Percentiles rank a stretch among this genome's conserved stretches.
phyloP scores from a whole-genome alignment of 1,140 invertebrate species.

The Saccostrea echinata region DNA sequence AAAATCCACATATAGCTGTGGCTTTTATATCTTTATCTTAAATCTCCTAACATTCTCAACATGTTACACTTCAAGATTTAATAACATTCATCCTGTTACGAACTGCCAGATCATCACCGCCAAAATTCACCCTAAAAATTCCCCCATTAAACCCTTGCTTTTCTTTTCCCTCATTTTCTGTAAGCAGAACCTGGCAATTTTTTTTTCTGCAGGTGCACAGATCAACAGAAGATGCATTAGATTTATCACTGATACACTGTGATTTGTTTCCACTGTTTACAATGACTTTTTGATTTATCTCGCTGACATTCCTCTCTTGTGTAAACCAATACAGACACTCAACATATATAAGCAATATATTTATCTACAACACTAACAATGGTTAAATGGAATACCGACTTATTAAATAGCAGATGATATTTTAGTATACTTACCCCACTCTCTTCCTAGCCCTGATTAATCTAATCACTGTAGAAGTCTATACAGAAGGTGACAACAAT shows the following conservation, averaged over 20 bases:
- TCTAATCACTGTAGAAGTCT: conserved; percentile 1
- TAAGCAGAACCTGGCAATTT: neutral
- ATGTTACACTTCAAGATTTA: conserved; percentile 31
- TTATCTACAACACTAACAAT: neutral
- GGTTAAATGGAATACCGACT: neutral
- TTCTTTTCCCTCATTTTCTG: neutral
- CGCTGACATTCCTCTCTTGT: neutral
- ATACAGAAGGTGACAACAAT: neutral
- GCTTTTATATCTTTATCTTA: conserved; percentile 32
- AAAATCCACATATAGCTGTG: neutral
- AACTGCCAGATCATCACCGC: conserved; percentile 29
- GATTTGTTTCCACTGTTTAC: conserved; percentile 16
- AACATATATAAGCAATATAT: neutral
- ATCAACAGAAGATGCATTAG: neutral
- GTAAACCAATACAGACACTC: neutral
- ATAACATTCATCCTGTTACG: conserved; percentile 34
- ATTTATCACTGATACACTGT: neutral
- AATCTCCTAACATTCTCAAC: conserved; percentile 31
- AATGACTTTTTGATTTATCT: conserved; percentile 26
- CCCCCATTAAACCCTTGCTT: conserved; percentile 18
- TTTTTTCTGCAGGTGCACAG: conserved; percentile 10
- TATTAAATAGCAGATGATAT: neutral
- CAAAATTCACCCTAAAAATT: neutral
- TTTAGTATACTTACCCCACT: conserved; percentile 9
- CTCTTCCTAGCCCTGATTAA: neutral